phyloP scores from a whole-genome alignment of 2,888 invertebrate genomes.

The Diarsia mendica region DNA sequence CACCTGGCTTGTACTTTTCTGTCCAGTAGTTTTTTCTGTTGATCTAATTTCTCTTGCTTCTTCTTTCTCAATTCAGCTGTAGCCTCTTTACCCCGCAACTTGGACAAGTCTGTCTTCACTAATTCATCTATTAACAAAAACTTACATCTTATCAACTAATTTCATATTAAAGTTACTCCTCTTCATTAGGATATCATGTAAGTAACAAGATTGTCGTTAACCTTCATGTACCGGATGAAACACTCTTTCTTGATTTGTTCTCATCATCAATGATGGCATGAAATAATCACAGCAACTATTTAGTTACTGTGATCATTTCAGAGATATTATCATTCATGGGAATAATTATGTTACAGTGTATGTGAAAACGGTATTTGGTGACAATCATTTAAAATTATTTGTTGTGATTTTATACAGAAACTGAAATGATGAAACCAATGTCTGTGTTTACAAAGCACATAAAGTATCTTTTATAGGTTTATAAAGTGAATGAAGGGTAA shows the following conservation, averaged over 20 bases:
- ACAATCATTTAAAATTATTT: neutral
- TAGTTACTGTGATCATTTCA: neutral
- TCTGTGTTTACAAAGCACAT: neutral
- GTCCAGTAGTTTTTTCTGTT: slow-evolving; percentile 82
- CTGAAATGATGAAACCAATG: neutral
- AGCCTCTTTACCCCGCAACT: slow-evolving; percentile 83
- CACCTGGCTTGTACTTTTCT: slow-evolving; percentile 86
- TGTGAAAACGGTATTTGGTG: neutral
- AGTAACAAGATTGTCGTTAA: neutral
- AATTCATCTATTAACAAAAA: slow-evolving; percentile 65
- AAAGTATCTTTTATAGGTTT: neutral
- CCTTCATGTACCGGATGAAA: neutral
- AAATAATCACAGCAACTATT: too few species aligned
- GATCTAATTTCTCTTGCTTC: slow-evolving; percentile 83
- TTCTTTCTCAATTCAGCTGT: slow-evolving; percentile 77
- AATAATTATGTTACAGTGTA: neutral
- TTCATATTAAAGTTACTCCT: too few species aligned
- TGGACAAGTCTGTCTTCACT: slow-evolving; percentile 79
- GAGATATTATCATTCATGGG: neutral
- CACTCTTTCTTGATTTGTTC: neutral
- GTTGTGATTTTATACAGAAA: neutral
- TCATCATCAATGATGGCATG: neutral
- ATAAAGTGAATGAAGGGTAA: neutral
- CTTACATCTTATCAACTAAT: slow-evolving; percentile 4
- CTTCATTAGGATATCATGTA: neutral